Conservation (phyloP, 2,113 vertebrate species). For the Chloebia gouldiae region DNA sequence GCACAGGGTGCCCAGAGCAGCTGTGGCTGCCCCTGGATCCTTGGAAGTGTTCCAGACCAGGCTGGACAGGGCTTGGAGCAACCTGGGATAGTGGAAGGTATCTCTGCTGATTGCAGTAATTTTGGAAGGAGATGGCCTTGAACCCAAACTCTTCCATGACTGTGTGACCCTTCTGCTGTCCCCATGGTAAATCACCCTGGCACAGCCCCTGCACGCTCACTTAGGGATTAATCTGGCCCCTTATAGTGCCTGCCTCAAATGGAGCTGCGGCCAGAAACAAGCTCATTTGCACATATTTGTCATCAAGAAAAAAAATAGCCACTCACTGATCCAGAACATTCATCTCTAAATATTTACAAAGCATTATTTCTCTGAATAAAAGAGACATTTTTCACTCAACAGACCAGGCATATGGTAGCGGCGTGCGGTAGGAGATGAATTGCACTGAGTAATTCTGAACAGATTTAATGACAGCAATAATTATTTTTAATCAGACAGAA, state of each 20-base stretch:
- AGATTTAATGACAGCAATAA: slow-evolving; percentile 74
- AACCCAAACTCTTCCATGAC: neutral
- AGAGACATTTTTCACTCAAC: slow-evolving; percentile 66
- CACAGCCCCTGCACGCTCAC: fast-evolving
- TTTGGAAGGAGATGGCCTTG: neutral
- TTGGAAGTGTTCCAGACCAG: neutral
- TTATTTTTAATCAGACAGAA: slow-evolving; percentile 79
- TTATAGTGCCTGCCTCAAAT: neutral
- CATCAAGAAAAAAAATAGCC: slow-evolving; percentile 7
- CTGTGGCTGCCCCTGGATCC: neutral
- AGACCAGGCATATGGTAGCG: slow-evolving; percentile 65
- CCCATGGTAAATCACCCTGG: neutral
- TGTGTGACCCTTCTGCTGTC: neutral
- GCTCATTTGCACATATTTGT: slow-evolving; percentile 57
- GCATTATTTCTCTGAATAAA: slow-evolving; percentile 67
- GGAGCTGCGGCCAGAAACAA: neutral
- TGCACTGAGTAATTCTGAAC: slow-evolving; percentile 49
- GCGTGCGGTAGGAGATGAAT: slow-evolving; percentile 59
- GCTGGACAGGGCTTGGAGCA: fast-evolving
- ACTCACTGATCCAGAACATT: slow-evolving; percentile 59
- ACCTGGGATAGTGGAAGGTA: fast-evolving
- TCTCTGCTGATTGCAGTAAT: neutral
- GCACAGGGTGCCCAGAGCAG: neutral
- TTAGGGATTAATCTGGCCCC: neutral
- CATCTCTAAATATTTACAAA: slow-evolving; percentile 78